Conservation (phyloP, 2,113 vertebrate species). For the Tupaia chinensis region DNA sequence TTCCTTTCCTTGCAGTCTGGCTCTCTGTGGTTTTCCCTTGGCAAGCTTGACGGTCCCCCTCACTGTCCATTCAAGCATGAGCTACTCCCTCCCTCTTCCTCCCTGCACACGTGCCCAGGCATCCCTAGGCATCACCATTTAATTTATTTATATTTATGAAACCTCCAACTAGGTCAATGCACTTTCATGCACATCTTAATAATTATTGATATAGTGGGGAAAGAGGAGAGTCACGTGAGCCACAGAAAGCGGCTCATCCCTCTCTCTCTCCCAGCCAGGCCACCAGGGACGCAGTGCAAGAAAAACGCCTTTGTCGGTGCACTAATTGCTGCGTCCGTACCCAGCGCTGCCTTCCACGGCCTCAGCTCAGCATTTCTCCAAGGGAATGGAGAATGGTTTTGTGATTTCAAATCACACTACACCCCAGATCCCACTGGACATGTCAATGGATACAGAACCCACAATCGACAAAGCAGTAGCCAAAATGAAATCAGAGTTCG, state of each 20-base stretch:
- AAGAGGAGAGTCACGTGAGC: background rate
- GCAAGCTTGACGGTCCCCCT: background rate
- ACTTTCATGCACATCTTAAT: conserved; percentile 78
- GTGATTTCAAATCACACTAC: background rate
- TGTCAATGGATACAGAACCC: conserved; percentile 8
- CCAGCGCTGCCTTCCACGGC: background rate
- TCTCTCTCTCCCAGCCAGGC: background rate
- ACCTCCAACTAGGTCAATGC: conserved; percentile 83
- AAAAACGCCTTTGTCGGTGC: conserved; percentile 17
- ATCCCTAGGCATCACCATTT: conserved; percentile 51
- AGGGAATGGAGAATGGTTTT: conserved; percentile 40
- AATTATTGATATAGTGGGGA: conserved; percentile 80
- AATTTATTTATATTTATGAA: conserved; percentile 81
- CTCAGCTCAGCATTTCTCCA: conserved; percentile 62
- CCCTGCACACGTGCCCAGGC: background rate
- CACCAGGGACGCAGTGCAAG: background rate
- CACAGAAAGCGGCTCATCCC: conserved; percentile 1
- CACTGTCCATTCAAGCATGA: background rate
- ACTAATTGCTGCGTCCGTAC: conserved; percentile 23
- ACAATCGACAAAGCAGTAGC: conserved; percentile 47
- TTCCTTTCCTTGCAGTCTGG: background rate
- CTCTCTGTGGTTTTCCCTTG: background rate
- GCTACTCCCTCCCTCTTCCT: background rate
- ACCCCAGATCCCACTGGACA: conserved; percentile 24
- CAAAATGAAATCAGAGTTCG: conserved; percentile 36